Evolutionary conservation across 2,797 vertebrate genomes (phyloP).

Genomic region (Acridotheres tristis): DNA sequence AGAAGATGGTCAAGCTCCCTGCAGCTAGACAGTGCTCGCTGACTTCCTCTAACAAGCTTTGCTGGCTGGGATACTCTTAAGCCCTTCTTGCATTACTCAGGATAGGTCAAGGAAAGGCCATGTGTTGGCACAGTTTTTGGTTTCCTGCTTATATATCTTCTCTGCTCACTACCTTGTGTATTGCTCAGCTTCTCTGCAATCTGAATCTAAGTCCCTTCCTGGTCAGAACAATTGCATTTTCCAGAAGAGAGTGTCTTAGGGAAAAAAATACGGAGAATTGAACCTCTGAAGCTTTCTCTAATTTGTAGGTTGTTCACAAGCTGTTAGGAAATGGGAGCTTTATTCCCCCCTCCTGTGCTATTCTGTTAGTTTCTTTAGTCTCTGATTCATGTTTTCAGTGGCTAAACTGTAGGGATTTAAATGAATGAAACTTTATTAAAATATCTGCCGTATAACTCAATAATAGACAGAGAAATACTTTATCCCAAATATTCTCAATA

Average conservation of each 20-base stretch:
- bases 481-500: not conserved
- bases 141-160: not conserved
- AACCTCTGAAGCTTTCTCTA: not conserved
- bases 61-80: not conserved
- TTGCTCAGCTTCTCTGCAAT: not conserved
- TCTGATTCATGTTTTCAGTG: not conserved
- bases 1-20: not conserved
- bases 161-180: not conserved
- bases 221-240: not conserved
- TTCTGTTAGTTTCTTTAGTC: not conserved
- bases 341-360: not conserved
- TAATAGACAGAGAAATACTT: not conserved
- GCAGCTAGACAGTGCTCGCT: not conserved
- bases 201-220: not conserved
- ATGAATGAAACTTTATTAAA: not conserved
- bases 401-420: not conserved
- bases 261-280: fast-evolving
- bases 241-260: not conserved
- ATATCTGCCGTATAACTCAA: not conserved
- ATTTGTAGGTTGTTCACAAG: not conserved
- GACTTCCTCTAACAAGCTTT: conserved; percentile 18
- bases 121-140: not conserved
- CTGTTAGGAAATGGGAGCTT: not conserved
- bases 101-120: not conserved
- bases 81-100: not conserved